phyloP scores from a whole-genome alignment of 2,113 vertebrate genomes.

The Sander lucioperca region DNA sequence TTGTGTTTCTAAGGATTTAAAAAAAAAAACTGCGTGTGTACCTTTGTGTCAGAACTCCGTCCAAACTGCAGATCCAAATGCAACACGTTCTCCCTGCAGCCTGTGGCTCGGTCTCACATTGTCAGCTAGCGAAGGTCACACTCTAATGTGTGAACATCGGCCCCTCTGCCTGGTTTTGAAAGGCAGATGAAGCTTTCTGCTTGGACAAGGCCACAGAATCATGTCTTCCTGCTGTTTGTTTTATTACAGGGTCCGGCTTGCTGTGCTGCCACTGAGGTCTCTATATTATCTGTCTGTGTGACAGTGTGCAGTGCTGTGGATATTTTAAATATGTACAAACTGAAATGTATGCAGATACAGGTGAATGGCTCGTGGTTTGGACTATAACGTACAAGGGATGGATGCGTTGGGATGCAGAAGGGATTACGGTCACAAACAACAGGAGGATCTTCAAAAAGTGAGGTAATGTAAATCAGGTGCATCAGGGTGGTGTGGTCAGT shows the following conservation, averaged over 20 bases:
- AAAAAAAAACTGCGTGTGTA: not conserved
- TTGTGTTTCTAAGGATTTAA: slow-evolving; percentile 8
- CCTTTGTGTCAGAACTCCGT: not conserved
- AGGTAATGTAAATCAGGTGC: not conserved
- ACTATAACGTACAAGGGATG: not conserved
- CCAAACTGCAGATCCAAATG: slow-evolving; percentile 30
- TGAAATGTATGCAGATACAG: not conserved
- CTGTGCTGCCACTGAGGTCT: not conserved
- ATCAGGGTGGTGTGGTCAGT: not conserved
- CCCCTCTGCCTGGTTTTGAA: slow-evolving; percentile 34
- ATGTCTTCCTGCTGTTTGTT: slow-evolving; percentile 28
- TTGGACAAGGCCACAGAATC: slow-evolving; percentile 26
- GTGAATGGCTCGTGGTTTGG: not conserved
- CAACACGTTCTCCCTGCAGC: slow-evolving; percentile 53
- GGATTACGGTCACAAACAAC: not conserved
- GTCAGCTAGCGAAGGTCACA: slow-evolving; percentile 69
- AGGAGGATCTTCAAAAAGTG: not conserved
- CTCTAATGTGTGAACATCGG: slow-evolving; percentile 74
- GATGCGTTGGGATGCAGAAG: not conserved
- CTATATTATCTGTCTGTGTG: not conserved
- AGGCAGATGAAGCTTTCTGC: slow-evolving; percentile 57
- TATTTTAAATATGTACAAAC: not conserved
- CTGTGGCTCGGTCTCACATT: slow-evolving; percentile 68
- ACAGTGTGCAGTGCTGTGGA: not conserved
- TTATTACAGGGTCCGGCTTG: not conserved